These are phyloP conservation scores for Caenorhabditis doughertyi DNA, from an alignment of 2,888 invertebrate species.

Conservation along the genomic window DNA sequence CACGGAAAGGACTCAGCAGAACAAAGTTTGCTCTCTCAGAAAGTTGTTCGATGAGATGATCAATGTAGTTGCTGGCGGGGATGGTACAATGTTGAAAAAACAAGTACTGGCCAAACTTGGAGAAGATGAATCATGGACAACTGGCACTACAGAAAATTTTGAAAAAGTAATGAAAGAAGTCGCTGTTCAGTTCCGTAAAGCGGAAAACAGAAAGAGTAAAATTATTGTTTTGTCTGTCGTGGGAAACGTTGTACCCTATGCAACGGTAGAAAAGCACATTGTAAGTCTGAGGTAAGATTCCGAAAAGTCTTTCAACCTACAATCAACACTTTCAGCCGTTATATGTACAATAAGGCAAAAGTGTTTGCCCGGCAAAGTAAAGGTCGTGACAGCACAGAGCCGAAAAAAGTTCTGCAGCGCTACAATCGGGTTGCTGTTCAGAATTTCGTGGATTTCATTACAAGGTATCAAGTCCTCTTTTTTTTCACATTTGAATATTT, in stretches of 20 bases:
- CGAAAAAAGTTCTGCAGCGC: neutral
- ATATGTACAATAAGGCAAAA: constrained; percentile 15
- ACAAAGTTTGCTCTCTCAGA: neutral
- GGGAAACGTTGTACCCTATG: neutral
- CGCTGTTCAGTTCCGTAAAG: neutral
- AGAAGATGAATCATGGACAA: neutral
- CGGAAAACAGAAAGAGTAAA: neutral
- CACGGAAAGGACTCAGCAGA: no score
- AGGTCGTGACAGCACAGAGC: neutral
- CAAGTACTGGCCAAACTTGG: neutral
- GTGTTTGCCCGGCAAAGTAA: neutral
- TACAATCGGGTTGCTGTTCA: neutral
- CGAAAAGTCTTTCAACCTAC: no score
- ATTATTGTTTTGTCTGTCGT: neutral
- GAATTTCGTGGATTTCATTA: constrained; percentile 6
- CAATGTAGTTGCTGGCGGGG: neutral
- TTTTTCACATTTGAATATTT: neutral
- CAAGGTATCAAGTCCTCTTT: neutral
- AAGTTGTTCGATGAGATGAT: neutral
- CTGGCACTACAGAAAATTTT: neutral
- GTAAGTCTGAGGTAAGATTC: no score
- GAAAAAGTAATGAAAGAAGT: neutral
- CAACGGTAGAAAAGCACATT: neutral
- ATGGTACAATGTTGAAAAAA: neutral
- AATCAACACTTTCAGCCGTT: neutral